Conservation (phyloP, 1,140 invertebrate genomes). For the Sycophila sp. region DNA sequence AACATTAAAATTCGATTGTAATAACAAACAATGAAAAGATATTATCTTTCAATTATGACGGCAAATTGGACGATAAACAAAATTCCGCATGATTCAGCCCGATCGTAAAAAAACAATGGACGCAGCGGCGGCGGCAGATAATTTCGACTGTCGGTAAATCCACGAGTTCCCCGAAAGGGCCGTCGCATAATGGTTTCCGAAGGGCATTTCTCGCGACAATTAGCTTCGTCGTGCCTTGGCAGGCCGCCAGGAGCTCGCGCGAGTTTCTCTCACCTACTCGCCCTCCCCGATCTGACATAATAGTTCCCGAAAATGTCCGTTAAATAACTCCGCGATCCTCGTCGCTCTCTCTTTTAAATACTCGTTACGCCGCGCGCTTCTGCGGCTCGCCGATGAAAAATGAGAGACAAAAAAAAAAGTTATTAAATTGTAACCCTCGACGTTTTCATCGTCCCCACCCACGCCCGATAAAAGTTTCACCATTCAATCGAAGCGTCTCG, state of each 20-base stretch:
- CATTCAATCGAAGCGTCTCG: background rate
- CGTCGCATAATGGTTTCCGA: conserved; percentile 59
- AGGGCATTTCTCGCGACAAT: conserved; percentile 61
- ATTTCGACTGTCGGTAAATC: conserved; percentile 25
- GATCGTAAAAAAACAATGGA: conserved; percentile 9
- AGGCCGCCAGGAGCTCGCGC: background rate
- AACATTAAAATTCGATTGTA: background rate
- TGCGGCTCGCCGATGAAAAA: no score
- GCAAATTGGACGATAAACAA: background rate
- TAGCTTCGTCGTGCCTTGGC: conserved; percentile 42
- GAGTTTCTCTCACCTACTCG: conserved; percentile 26
- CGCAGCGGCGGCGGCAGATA: background rate
- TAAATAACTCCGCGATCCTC: conserved; percentile 21
- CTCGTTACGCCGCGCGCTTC: conserved; percentile 6
- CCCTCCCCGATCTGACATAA: conserved; percentile 15
- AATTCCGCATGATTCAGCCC: background rate
- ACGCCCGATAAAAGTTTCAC: background rate
- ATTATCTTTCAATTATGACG: conserved; percentile 5
- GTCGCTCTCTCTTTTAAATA: background rate
- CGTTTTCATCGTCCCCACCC: no score
- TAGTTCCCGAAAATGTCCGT: conserved; percentile 26
- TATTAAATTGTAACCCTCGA: no score
- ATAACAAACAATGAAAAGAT: background rate
- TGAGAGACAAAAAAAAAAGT: no score
- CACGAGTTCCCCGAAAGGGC: conserved; percentile 43